Evolutionary conservation across 1,140 invertebrate genomes (phyloP), one percentile per base, ranked within the genome.

Genomic region (Cardiocondyla obscurior): DNA sequence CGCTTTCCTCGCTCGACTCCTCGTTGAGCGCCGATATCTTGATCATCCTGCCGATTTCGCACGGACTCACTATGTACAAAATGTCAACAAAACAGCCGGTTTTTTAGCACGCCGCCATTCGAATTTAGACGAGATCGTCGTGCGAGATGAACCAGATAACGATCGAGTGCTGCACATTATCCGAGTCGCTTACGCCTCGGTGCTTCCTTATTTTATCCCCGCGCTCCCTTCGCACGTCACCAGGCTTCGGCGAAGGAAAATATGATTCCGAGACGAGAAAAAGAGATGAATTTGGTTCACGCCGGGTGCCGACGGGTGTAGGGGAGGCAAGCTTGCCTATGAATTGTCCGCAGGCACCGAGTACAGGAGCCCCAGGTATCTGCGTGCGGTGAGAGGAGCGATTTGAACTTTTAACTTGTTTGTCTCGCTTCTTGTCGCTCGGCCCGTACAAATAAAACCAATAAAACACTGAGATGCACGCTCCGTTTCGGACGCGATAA

Each of bases 21-120:
- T 96, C 95, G 90, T 97, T 97, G 16, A 97, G 92, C 3, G 96
- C 96, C 49, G 95, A 93, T 91, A 97, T 96, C 92, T 95, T 95
- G 69, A 96, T 95, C 96, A 96, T 96, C 73, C 91, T 93, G 22
- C 8, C 12, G 2, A 60, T 28, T 3, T 22, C 44, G 42, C 33
- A 39, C 36, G 3, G 5, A 8, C 14, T 28, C 46, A 16, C 42
- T 60, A 44, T 25, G 8, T 85, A 62, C 46, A 65, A 87, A 88
- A 85, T 19, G 84, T 88, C 86, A 87, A 88, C 86, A 88, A 87
- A 82, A 77, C 77, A 72, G 55, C 72, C 86, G 72, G 33, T 79
- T 74, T 51, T 62, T 77, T 53, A 72, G 5, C 55, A 51, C 30
- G 36, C 14, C 70, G 82, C 57, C 86, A 87, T 87, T 22, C 10